phyloP scores from a whole-genome alignment of 2,888 invertebrate genomes.

The Hylaea fasciaria region DNA sequence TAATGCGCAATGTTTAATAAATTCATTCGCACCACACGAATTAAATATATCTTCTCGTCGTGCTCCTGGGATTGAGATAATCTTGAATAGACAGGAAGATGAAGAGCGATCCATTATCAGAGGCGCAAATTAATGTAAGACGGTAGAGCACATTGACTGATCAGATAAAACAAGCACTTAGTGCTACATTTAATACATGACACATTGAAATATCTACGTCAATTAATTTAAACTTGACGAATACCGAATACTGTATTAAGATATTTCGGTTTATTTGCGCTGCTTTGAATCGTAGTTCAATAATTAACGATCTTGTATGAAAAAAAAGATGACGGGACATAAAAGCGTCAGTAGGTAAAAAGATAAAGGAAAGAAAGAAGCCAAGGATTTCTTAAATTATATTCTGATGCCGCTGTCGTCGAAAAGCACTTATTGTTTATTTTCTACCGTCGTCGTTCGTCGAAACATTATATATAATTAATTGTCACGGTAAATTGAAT shows the following conservation, averaged over 20 bases:
- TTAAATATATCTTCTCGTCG: constrained; percentile 11
- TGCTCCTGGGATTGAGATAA: constrained; percentile 22
- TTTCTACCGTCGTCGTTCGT: not conserved
- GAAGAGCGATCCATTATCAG: constrained; percentile 25
- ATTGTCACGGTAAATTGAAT: no score
- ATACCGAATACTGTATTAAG: constrained; percentile 17
- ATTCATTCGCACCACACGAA: constrained; percentile 27
- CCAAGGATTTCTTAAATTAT: constrained; percentile 7
- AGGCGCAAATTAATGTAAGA: constrained; percentile 19
- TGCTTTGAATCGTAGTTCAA: constrained; percentile 4
- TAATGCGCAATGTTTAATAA: constrained; percentile 23
- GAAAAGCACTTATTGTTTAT: not conserved
- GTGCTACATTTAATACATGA: constrained; percentile 14
- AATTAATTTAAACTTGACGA: constrained; percentile 22
- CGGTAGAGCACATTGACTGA: constrained; percentile 12
- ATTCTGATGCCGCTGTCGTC: constrained; percentile 7
- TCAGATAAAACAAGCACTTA: constrained; percentile 28
- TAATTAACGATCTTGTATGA: constrained; percentile 2
- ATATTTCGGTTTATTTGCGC: constrained; percentile 11
- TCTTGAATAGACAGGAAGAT: constrained; percentile 29
- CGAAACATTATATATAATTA: no score
- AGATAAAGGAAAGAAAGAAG: not conserved
- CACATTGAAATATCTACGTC: constrained; percentile 7
- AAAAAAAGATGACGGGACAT: constrained; percentile 4
- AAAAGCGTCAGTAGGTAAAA: not conserved